Evolutionary conservation across 2,113 vertebrate species (phyloP), one percentile per base, ranked within the genome.

Genomic region (Marmota monax): DNA sequence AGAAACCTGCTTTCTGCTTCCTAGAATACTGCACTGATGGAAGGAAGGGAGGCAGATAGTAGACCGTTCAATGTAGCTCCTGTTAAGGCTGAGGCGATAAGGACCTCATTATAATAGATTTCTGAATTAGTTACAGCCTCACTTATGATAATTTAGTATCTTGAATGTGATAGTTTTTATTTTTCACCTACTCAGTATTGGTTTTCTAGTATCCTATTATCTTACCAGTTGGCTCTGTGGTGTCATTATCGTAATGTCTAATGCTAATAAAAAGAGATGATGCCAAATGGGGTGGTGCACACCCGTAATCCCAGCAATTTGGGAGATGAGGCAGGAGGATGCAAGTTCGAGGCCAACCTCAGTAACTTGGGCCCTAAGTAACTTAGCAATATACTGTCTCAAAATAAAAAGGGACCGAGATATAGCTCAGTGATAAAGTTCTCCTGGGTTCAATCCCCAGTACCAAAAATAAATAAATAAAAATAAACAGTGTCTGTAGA

Each of bases 81-180:
- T 88, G 18, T 17, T 45, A 61, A 79, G 22, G 42, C 70, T 90
- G 56, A 92, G 48, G 32, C 37, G 13, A 56, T 65, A 53, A 61
- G 39, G 76, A 29, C 39, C n/a, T 65, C 25, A 67, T 56, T 76
- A 0, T 95, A 86, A 58, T 29, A 58, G 39, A 42, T 39, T 77
- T 88, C 23, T 93, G 86, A 58, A 61, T 94, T 73, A 67, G 16
- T 63, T 84, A 29, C 76, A n/a, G 27, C 58, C 0, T 95, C 80
- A 51, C 42, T 89, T 92, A 29, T 92, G 8, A 45, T 65, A 37
- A 84, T 39, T 89, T 82, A 82, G 73, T 84, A 89, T 79, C 72
- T 77, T 95, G 45, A 63, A 3, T 82, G 37, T 63, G 53, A 16
- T 32, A 39, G 4, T 88, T 90, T 27, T 65, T 37, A 9, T n/a